Conservation (phyloP, 2,888 invertebrate genomes). For the Toxonevra muliebris region DNA sequence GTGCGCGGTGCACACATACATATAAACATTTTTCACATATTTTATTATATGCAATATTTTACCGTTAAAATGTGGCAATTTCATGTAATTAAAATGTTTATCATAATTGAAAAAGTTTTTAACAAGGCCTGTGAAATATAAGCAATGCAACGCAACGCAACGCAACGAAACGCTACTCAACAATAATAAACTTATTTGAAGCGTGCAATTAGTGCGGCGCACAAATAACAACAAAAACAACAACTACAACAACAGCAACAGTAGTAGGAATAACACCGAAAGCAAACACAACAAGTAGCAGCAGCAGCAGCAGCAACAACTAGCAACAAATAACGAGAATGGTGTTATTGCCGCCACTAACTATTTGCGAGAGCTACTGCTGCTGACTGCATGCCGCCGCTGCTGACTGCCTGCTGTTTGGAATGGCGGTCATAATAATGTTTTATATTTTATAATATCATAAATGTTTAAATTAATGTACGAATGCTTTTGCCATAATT, state of each 20-base stretch:
- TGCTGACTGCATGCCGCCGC: too few relatives aligned
- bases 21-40: conserved; percentile 5
- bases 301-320: neutral
- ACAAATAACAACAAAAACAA: conserved; percentile 3
- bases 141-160: too few relatives aligned
- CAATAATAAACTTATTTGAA: conserved; percentile 26
- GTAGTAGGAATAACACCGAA: conserved; percentile 6
- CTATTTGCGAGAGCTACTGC: too few relatives aligned
- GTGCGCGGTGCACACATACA: too few relatives aligned
- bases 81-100: conserved; percentile 2
- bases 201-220: conserved; percentile 22
- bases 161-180: too few relatives aligned
- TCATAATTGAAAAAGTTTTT: neutral
- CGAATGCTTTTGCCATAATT: conserved; percentile 41
- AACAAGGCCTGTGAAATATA: too few relatives aligned
- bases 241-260: conserved; percentile 4
- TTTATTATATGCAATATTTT: conserved; percentile 5
- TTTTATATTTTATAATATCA: conserved; percentile 57
- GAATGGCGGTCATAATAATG: conserved; percentile 46
- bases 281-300: too few relatives aligned
- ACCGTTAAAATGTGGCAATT: conserved; percentile 1
- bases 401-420: too few relatives aligned
- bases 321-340: too few relatives aligned
- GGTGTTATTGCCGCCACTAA: too few relatives aligned
- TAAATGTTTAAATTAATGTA: conserved; percentile 57